phyloP scores from a whole-genome alignment of 2,113 vertebrate genomes.

The Circaetus cinerascens region DNA sequence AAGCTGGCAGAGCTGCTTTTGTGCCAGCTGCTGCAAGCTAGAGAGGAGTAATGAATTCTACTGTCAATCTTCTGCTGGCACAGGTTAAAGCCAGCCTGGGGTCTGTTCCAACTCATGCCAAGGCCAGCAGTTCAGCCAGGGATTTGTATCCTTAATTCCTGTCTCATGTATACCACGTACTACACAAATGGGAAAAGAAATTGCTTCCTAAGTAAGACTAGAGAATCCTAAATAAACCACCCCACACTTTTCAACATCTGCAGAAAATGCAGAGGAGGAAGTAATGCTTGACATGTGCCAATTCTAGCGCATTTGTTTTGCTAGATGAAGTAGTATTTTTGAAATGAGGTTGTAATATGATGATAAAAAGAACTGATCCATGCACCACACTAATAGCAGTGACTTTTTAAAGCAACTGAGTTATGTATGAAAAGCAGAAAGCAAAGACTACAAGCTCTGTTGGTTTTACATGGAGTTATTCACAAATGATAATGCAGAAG shows the following conservation, averaged over 20 bases:
- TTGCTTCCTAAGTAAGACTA: background rate
- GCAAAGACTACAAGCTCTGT: background rate
- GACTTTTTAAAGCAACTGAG: background rate
- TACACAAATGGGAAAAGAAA: background rate
- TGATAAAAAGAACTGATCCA: background rate
- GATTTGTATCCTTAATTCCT: conserved; percentile 43
- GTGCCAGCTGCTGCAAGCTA: conserved; percentile 49
- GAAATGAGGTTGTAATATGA: background rate
- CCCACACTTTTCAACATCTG: background rate
- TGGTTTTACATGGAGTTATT: background rate
- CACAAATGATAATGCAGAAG: background rate
- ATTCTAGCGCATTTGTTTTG: background rate
- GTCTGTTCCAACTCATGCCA: conserved; percentile 42
- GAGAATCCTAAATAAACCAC: background rate
- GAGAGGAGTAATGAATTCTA: conserved; percentile 48
- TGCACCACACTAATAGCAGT: background rate
- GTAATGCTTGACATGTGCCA: background rate
- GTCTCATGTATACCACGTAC: background rate
- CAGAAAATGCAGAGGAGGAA: background rate
- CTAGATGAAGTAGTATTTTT: background rate
- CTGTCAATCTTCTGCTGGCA: conserved; percentile 53
- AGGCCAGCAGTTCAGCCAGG: conserved; percentile 18
- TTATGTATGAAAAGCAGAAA: background rate
- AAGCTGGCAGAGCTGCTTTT: conserved; percentile 47
- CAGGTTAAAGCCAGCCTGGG: conserved; percentile 14